Evolutionary conservation across 2,797 vertebrate species (phyloP), one percentile per base, ranked within the genome.

Genomic region (Sandelia bainsii): DNA sequence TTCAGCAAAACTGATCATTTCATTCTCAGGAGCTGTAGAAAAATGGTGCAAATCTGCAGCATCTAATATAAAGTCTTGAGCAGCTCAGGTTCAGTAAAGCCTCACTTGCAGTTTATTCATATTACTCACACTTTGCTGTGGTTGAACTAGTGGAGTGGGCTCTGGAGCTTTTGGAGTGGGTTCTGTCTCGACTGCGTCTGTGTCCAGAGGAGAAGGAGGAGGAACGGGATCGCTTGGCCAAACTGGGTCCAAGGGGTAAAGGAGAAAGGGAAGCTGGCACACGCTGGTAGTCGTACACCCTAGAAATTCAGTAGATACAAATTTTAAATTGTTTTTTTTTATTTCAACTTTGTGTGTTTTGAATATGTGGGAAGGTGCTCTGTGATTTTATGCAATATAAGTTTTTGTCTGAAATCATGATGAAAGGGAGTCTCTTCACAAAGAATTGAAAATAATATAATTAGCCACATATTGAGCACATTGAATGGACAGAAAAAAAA

Each of bases 211-310:
- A 89, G 74, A 91, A 87, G 60, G 93, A 93, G 64, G 93, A 92
- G 45, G 92, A 93, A 32, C 93, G 93, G 42, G 92, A 82, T 51
- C 91, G 88, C 84, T 95, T 95, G 86, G 92, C 88, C 82, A 87
- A 85, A 62, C 92, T 90, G 69, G 93, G 90, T 80, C 93, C 92
- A 79, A 84, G 83, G 12, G 88, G 78, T 62, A 91, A 69, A 13
- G 94, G 91, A 54, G 94, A 92, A 77, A 93, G 53, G 27, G 92
- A 92, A 0, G 92, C 93, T 10, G 94, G 94, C 60, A 95, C 93
- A 39, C 92, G 94, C 86, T 95, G 94, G 87, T 94, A 94, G 89
- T 95, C 94, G 54, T 94, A 94, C 32, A 91, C 87, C 87, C 94
- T 95, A 58, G 27, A 78, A 82, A 86, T 53, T 13, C 40, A 72